These are phyloP conservation scores for Vidua chalybeata DNA, from an alignment of 2,113 vertebrate genomes.

Conservation along the genomic window DNA sequence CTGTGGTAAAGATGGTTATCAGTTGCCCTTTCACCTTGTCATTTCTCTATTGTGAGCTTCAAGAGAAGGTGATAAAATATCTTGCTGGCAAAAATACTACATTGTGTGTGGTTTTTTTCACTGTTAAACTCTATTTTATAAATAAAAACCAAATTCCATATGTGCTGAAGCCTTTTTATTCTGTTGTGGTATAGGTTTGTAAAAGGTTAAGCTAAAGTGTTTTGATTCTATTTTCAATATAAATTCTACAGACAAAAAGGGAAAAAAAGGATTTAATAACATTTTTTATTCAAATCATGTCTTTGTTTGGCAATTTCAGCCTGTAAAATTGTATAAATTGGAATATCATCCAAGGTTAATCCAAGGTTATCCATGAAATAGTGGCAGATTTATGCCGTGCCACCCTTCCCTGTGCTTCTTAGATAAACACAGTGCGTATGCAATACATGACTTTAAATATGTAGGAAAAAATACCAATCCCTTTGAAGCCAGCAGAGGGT, in stretches of 20 bases:
- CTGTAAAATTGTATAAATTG: neutral
- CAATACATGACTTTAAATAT: neutral
- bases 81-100: neutral
- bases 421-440: neutral
- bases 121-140: neutral
- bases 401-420: neutral
- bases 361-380: neutral
- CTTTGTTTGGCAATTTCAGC: neutral
- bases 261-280: neutral
- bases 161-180: conserved; percentile 2
- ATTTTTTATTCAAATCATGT: neutral
- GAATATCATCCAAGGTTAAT: neutral
- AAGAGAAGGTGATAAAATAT: neutral
- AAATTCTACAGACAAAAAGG: neutral
- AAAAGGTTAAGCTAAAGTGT: conserved; percentile 2
- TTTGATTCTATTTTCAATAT: neutral
- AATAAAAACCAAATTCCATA: neutral
- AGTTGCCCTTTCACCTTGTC: neutral
- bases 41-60: conserved; percentile 4
- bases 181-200: neutral
- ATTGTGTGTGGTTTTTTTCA: neutral
- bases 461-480: neutral
- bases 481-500: neutral
- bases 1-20: neutral
- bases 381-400: neutral